Evolutionary conservation across 1,140 invertebrate species (phyloP).

Genomic region (Euura saliciscinereae): DNA sequence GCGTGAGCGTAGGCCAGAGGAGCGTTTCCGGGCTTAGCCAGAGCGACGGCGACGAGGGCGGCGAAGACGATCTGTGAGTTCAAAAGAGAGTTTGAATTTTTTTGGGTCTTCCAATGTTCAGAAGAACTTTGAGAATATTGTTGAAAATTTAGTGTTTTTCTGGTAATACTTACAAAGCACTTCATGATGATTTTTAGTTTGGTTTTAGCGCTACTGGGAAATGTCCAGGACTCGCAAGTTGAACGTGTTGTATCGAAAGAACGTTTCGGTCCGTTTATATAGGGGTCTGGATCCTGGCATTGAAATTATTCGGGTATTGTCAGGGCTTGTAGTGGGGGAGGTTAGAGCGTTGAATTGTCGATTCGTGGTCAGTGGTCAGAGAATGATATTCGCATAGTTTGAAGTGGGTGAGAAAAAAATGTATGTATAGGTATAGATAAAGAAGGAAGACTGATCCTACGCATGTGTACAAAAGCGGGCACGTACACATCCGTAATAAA

Average conservation of each 20-base stretch:
- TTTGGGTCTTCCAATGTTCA: too few relatives aligned
- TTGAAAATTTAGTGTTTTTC: too few relatives aligned
- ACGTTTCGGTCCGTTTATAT: slow-evolving; percentile 9
- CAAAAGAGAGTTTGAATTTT: too few relatives aligned
- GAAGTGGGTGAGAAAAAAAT: too few relatives aligned
- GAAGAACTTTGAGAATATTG: too few relatives aligned
- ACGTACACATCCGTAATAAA: too few relatives aligned
- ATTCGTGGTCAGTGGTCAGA: too few relatives aligned
- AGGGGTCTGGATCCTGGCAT: slow-evolving; percentile 8
- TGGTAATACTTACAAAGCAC: not conserved
- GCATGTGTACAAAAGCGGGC: too few relatives aligned
- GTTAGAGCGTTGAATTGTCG: not conserved
- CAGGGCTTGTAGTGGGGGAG: not conserved
- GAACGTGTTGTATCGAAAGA: slow-evolving; percentile 22
- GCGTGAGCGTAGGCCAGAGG: slow-evolving; percentile 26
- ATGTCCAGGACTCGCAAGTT: slow-evolving; percentile 41
- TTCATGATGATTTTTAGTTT: not conserved
- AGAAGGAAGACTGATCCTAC: too few relatives aligned
- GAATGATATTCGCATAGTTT: too few relatives aligned
- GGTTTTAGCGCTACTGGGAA: slow-evolving; percentile 4
- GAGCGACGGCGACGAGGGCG: slow-evolving; percentile 29
- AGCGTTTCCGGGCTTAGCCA: slow-evolving; percentile 36
- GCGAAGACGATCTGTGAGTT: slow-evolving; percentile 28
- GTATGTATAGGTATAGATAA: too few relatives aligned
- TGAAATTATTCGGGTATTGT: not conserved